Evolutionary conservation across 1,140 invertebrate genomes (phyloP).

Genomic region (Subanguina moxae): DNA sequence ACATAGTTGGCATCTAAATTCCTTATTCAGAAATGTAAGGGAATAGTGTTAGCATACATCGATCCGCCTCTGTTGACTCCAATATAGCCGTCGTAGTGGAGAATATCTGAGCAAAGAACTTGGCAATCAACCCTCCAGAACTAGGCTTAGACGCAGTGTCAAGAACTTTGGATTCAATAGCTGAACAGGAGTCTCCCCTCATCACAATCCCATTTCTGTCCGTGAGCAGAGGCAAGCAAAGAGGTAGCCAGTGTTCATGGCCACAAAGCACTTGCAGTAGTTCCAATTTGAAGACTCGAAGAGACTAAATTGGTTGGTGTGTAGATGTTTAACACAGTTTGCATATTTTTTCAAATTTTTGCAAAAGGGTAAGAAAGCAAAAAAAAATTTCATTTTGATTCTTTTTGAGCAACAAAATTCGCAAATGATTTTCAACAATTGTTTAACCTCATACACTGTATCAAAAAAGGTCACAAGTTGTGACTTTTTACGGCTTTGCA

Average conservation of each 20-base stretch:
- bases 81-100: constrained; percentile 22
- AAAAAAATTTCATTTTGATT: no score
- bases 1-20: constrained; percentile 47
- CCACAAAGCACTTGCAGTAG: constrained; percentile 60
- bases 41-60: constrained; percentile 1
- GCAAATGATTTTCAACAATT: constrained; percentile 2
- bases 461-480: no score
- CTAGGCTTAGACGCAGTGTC: background rate
- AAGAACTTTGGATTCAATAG: background rate
- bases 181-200: constrained; percentile 32
- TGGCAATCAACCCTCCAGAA: constrained; percentile 32
- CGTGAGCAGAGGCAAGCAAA: constrained; percentile 72
- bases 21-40: background rate
- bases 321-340: no score
- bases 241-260: constrained; percentile 64
- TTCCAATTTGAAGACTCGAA: constrained; percentile 54
- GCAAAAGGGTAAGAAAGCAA: no score
- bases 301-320: constrained; percentile 19
- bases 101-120: constrained; percentile 43
- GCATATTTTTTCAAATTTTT: no score
- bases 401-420: no score
- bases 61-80: constrained; percentile 1
- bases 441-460: no score
- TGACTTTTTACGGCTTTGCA: no score
- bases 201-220: constrained; percentile 61